phyloP scores from a whole-genome alignment of 2,888 invertebrate genomes.

The Achlya flavicornis region DNA sequence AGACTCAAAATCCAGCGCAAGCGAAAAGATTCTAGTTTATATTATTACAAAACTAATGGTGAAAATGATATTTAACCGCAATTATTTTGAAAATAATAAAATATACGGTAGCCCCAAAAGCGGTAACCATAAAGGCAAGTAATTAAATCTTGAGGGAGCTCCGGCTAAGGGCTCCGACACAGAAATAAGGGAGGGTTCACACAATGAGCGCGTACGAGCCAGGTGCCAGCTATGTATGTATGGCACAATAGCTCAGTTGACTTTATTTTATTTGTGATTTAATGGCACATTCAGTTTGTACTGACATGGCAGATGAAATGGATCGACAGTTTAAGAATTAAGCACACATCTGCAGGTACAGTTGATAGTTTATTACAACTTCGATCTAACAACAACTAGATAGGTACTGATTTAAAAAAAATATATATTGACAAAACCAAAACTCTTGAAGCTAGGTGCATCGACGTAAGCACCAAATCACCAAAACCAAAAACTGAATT shows the following conservation, averaged over 20 bases:
- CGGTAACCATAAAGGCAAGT: constrained; percentile 57
- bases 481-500: too few species aligned
- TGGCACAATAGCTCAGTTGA: constrained; percentile 55
- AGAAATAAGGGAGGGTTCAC: constrained; percentile 42
- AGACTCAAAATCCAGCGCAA: too few species aligned
- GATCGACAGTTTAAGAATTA: background rate
- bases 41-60: too few species aligned
- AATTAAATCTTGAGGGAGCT: constrained; percentile 70
- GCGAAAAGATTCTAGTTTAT: too few species aligned
- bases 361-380: background rate
- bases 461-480: too few species aligned
- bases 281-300: constrained; percentile 9
- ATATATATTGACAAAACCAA: too few species aligned
- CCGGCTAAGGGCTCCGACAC: background rate
- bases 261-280: constrained; percentile 43
- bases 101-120: constrained; percentile 50
- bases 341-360: background rate
- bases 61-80: background rate
- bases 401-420: too few species aligned
- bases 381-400: too few species aligned
- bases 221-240: constrained; percentile 44
- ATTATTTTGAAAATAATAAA: constrained; percentile 43
- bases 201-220: constrained; percentile 41
- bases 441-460: too few species aligned
- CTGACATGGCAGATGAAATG: background rate